Evolutionary conservation across 2,888 invertebrate genomes (phyloP), one percentile per base, ranked within the genome.

Genomic region (Drosophila multiciliata): DNA sequence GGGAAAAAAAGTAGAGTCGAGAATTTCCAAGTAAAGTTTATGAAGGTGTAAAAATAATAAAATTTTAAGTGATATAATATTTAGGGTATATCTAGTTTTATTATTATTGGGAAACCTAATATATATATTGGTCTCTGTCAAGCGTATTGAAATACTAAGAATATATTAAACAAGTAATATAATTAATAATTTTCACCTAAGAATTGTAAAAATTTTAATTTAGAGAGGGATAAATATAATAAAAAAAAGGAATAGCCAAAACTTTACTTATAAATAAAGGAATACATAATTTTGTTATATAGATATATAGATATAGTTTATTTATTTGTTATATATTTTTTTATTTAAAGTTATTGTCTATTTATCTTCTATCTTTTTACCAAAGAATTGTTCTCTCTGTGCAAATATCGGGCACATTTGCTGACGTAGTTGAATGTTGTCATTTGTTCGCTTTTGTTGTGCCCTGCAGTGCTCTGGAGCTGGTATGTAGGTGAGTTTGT

Each of bases 381-480:
- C 15, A 17, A 17, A 17, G 23, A 23, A 54, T 17, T 36, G 11
- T 64, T 73, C 20, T 58, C 61, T 26, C 61, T 62, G 76, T 79
- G 75, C 23, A 23, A 20, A 9, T 33, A 11, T 54, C n/a, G 63
- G 64, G 11, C 78, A 65, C 80, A 79, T 67, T 35, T 78, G 80
- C 23, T 62, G 67, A 78, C 70, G 69, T 63, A 52, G 73, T 70
- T 78, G 69, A 45, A 73, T 79, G 78, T 88, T 87, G 87, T 80
- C 89, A 84, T 83, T 86, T 81, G 72, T 86, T 45, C 66, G 84
- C 80, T 75, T 81, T 83, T 87, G 85, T 88, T 80, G 65, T 26
- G 60, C 35, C 36, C 45, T 36, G 45, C 35, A 7, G 26, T 20
- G 20, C 45, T 26, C 15, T 15, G 26, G n/a, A 11, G 23, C 23